Percentiles rank a stretch among this genome's conserved stretches.
Evolutionary conservation across 1,140 invertebrate species (phyloP).

Genomic region (Neodiprion pinetum): DNA sequence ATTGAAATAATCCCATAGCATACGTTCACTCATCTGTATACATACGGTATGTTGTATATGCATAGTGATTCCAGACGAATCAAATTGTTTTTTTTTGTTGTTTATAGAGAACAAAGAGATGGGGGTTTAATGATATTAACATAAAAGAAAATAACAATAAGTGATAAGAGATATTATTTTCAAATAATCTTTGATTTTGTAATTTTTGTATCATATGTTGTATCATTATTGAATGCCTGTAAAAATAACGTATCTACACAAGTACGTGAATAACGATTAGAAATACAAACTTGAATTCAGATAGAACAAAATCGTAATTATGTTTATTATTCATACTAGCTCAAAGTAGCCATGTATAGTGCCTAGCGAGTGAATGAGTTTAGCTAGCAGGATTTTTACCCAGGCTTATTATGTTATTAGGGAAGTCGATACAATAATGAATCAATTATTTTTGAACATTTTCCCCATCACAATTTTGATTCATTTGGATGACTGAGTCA

Average conservation of each 20-base stretch:
- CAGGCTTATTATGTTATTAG: no score
- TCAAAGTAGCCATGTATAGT: no score
- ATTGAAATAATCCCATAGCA: not conserved
- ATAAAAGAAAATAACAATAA: not conserved
- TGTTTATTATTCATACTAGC: no score
- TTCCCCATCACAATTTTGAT: no score
- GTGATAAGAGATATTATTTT: slow-evolving; percentile 1
- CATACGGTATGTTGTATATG: not conserved
- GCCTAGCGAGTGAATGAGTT: no score
- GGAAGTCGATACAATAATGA: no score
- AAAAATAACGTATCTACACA: not conserved
- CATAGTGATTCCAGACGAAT: not conserved
- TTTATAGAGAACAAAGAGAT: not conserved
- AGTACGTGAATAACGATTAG: not conserved
- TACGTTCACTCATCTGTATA: not conserved
- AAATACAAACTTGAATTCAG: slow-evolving; percentile 8
- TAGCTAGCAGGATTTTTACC: no score
- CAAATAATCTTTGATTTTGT: slow-evolving; percentile 2
- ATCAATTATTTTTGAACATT: no score
- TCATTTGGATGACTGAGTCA: no score
- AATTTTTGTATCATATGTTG: slow-evolving; percentile 3
- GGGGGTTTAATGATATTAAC: not conserved
- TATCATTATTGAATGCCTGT: not conserved
- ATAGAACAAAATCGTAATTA: not conserved
- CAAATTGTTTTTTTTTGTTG: not conserved